Evolutionary conservation across 2,113 vertebrate genomes (phyloP).

Genomic region (Charina bottae): DNA sequence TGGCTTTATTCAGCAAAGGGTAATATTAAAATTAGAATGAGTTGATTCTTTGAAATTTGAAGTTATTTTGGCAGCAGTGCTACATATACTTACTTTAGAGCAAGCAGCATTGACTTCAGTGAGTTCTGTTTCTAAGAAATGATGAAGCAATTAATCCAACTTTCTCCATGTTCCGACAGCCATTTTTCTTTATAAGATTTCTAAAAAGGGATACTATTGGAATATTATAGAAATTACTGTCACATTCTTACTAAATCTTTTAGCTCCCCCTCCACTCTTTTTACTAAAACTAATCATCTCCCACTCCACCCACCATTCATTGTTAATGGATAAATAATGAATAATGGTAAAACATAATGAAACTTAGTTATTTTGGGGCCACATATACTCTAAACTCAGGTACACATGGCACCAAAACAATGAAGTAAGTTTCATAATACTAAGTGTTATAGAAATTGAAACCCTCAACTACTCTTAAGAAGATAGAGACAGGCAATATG

Average conservation of each 20-base stretch:
- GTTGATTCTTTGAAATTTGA: slow-evolving; percentile 7
- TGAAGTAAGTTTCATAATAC: background rate
- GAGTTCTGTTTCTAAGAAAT: background rate
- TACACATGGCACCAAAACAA: background rate
- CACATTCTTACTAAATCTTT: background rate
- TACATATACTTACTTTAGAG: background rate
- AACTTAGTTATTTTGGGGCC: background rate
- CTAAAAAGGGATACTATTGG: background rate
- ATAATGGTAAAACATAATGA: background rate
- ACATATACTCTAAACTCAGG: background rate
- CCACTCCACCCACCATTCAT: background rate
- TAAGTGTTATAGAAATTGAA: background rate
- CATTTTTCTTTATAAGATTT: background rate
- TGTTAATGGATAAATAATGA: background rate
- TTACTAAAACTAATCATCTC: background rate
- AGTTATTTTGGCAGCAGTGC: background rate
- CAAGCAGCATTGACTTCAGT: background rate
- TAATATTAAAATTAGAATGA: background rate
- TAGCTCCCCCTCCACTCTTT: background rate
- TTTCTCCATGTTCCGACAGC: background rate
- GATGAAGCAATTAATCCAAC: background rate
- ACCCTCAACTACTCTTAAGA: background rate
- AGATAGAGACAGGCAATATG: background rate
- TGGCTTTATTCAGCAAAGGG: slow-evolving; percentile 49
- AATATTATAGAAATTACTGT: background rate